Base-by-base conservation (phyloP, 2,113 vertebrate species). In the Oryzias melastigma region DNA sequence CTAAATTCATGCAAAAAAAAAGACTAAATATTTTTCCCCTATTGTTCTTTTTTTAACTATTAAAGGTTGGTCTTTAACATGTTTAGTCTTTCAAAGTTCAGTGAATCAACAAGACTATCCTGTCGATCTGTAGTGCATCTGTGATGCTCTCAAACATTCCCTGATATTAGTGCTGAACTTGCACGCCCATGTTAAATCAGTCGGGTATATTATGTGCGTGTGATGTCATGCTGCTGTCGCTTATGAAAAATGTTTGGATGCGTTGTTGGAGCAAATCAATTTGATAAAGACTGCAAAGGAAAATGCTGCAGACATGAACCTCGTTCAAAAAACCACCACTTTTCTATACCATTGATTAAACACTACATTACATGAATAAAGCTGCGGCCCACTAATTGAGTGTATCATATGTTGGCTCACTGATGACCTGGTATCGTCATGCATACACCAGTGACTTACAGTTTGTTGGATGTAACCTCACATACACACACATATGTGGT, bases 261-360 rank as follows among this genome's bases (percentile, higher is more conserved):
- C 65, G 56, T 48, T 56, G 47, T 66, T 63, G 53, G 20, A 47
- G 57, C 62, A 58, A 80, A 87, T 85, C 25, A 47, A 84, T 87
- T 88, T 45, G 44, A 61, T 72, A 75, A 71, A 57, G 53, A 64
- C 46, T 74, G 52, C 7, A 22, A 2, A 13, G 0, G 0, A 1
- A 35, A 22, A 74, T 47, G 62, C 45, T 27, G 44, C 58, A 84
- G 65, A 75, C 68, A 71, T 74, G 35, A 35, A 35, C 8, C 68
- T 73, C 69, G 60, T 65, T 81, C 62, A 71, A 62, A 66, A 62
- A 66, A 41, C 55, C 79, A 73, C 75, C 40, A 75, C 73, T 74
- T 65, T 69, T 64, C 67, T 78, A 77, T 20, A 46, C 20, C 73
- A 87, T 88, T 88, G 88, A 90, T 88, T 88, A 85, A 78, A 87